Conservation (phyloP, 2,797 vertebrate genomes). For the Helicolenus hilgendorfi region DNA sequence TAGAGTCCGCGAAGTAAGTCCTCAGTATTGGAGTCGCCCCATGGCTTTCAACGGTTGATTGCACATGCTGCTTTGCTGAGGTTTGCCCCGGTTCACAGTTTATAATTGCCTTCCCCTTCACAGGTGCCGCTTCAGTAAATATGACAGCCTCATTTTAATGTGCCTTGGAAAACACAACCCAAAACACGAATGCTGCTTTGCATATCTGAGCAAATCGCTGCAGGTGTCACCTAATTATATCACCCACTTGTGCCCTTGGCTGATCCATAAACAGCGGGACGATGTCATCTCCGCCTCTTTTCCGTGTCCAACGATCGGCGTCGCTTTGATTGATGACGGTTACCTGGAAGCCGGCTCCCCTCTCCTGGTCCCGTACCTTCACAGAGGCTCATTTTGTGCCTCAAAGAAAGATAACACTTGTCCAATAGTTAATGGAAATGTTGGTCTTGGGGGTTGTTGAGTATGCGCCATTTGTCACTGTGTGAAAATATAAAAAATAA, state of each 20-base stretch:
- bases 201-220: slow-evolving; percentile 72
- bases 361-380: slow-evolving; percentile 3
- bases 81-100: slow-evolving; percentile 78
- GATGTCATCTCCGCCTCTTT: slow-evolving; percentile 42
- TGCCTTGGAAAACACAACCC: slow-evolving; percentile 54
- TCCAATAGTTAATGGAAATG: slow-evolving; percentile 44
- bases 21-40: slow-evolving; percentile 20
- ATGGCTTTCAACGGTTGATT: slow-evolving; percentile 53
- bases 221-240: slow-evolving; percentile 85
- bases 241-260: slow-evolving; percentile 56
- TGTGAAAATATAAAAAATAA: not conserved
- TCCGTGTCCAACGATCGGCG: slow-evolving; percentile 21
- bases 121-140: slow-evolving; percentile 77
- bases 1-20: slow-evolving; percentile 32
- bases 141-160: slow-evolving; percentile 81
- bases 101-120: slow-evolving; percentile 85
- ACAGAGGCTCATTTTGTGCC: not conserved
- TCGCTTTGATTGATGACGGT: slow-evolving; percentile 78
- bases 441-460: slow-evolving; percentile 21
- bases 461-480: not conserved
- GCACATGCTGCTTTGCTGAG: slow-evolving; percentile 58
- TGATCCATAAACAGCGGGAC: slow-evolving; percentile 72
- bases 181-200: slow-evolving; percentile 55
- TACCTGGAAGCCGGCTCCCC: not conserved
- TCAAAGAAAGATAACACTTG: slow-evolving; percentile 37